Conservation (phyloP, 2,888 invertebrate genomes). For the Papilio elwesi region DNA sequence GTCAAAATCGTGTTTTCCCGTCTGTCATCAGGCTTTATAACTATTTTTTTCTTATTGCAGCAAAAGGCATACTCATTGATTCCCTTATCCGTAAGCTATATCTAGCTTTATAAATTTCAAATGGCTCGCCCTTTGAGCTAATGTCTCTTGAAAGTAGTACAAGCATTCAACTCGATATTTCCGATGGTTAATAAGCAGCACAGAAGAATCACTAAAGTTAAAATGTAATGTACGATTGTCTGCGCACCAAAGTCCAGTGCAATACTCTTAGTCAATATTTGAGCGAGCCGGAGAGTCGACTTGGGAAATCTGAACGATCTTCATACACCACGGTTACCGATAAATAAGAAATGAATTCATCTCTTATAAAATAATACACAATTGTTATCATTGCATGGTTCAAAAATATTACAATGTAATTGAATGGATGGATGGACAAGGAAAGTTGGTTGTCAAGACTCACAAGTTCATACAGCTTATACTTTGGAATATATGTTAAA, state of each 20-base stretch:
- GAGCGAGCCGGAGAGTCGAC: slow-evolving; percentile 20
- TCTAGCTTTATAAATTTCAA: too few species aligned
- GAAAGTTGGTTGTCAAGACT: too few species aligned
- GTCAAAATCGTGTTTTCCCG: too few species aligned
- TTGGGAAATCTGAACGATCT: slow-evolving; percentile 26
- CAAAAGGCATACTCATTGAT: too few species aligned
- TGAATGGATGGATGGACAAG: too few species aligned
- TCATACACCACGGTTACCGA: background rate
- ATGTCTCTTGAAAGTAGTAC: background rate
- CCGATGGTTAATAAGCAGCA: slow-evolving; percentile 5
- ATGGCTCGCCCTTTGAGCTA: background rate
- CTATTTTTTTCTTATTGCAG: too few species aligned
- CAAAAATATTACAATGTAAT: background rate
- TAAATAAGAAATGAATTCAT: slow-evolving; percentile 10
- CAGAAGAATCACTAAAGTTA: slow-evolving; percentile 7
- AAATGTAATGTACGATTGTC: slow-evolving; percentile 24
- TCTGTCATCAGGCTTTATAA: too few species aligned
- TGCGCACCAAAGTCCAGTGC: slow-evolving; percentile 28
- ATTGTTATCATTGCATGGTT: background rate
- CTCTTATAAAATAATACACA: background rate
- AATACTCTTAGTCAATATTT: slow-evolving; percentile 35
- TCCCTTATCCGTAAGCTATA: too few species aligned
- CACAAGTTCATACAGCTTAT: too few species aligned
- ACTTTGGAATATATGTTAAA: too few species aligned
- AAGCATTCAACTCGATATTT: background rate